A percentile compares a stretch with the other conserved stretches of the same genome.
phyloP scores from a whole-genome alignment of 2,888 invertebrate genomes.

The Xestia ashworthii region DNA sequence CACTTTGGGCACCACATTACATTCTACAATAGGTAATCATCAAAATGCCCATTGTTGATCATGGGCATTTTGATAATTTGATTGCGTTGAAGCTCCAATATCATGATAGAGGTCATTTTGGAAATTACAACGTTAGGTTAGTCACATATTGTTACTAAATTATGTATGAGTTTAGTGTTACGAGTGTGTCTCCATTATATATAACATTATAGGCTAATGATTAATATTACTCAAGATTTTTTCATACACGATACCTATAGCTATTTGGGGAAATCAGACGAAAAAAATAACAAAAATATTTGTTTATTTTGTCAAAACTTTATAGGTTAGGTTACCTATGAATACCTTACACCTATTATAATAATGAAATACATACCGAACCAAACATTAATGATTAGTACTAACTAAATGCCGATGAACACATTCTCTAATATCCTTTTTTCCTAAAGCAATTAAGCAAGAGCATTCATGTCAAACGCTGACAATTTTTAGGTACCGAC shows the following conservation, averaged over 20 bases:
- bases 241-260: background rate
- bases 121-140: conserved; percentile 7
- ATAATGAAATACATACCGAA: conserved; percentile 28
- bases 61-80: no score
- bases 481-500: conserved; percentile 17
- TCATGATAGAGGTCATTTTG: conserved; percentile 13
- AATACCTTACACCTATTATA: conserved; percentile 28
- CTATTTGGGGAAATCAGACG: conserved; percentile 28
- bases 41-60: background rate
- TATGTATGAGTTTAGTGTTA: conserved; percentile 21
- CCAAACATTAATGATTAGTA: conserved; percentile 24
- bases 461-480: conserved; percentile 16
- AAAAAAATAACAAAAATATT: conserved; percentile 52
- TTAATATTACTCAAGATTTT: background rate
- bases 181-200: background rate
- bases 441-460: conserved; percentile 17
- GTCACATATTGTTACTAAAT: conserved; percentile 13
- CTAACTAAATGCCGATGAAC: conserved; percentile 41
- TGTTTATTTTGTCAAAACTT: conserved; percentile 38
- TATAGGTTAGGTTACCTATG: conserved; percentile 25
- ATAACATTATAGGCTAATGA: conserved; percentile 1
- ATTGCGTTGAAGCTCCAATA: conserved; percentile 15
- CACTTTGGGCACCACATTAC: conserved; percentile 4
- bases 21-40: conserved; percentile 13
- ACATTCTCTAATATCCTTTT: conserved; percentile 39